Evolutionary conservation across 2,113 vertebrate genomes (phyloP).

Genomic region (Grammomys surdaster): DNA sequence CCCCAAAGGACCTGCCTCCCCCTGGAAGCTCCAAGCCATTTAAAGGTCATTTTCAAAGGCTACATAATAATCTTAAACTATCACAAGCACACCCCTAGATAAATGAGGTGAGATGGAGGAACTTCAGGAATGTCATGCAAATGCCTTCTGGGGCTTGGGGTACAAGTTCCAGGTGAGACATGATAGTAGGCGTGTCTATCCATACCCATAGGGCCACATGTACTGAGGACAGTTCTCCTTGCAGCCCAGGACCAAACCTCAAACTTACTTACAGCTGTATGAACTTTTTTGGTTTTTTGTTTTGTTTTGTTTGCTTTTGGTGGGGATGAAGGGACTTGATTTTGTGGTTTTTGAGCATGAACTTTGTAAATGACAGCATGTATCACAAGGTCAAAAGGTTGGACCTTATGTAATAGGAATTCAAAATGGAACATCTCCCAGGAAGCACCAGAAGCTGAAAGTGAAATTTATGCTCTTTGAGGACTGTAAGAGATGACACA

Average conservation of each 20-base stretch:
- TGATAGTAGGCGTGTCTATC: neutral
- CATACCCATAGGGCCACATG: neutral
- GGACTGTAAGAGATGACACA: neutral
- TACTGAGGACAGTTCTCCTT: neutral
- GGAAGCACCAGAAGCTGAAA: neutral
- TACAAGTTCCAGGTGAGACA: neutral
- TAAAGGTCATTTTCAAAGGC: slow-evolving; percentile 52
- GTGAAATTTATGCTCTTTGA: slow-evolving; percentile 2
- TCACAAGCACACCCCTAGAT: neutral
- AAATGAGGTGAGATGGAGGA: too few species aligned
- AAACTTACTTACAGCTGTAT: neutral
- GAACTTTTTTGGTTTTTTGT: neutral
- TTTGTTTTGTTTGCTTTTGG: neutral
- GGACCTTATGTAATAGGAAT: neutral
- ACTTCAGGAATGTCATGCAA: neutral
- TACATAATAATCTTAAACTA: neutral
- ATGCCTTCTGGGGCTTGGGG: neutral
- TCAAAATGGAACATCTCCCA: neutral
- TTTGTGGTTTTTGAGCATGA: neutral
- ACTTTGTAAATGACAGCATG: neutral
- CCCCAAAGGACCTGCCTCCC: slow-evolving; percentile 18
- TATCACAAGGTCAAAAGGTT: neutral
- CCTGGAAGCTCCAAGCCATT: neutral
- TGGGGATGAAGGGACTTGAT: neutral
- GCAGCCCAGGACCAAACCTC: neutral